phyloP scores from a whole-genome alignment of 1,140 invertebrate species.

The Anadara kagoshimensis region DNA sequence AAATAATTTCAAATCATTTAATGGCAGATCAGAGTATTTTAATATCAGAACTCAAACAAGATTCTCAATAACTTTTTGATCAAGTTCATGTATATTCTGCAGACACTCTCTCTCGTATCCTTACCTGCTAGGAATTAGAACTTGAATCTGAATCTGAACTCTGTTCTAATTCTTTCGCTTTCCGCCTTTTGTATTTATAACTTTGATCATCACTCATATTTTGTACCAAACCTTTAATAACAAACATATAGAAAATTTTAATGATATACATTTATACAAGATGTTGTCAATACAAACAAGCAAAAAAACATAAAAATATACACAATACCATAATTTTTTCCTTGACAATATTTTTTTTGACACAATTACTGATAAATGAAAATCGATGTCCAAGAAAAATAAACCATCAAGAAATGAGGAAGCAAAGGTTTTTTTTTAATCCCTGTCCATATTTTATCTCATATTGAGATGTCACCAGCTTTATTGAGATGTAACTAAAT shows the following conservation, averaged over 20 bases:
- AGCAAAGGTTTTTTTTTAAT: not conserved
- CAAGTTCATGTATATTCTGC: too few species aligned
- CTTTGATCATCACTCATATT: slow-evolving; percentile 53
- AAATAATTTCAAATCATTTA: too few species aligned
- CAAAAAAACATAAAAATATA: not conserved
- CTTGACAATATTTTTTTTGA: not conserved
- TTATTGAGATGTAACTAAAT: not conserved
- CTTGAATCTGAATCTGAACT: slow-evolving; percentile 50
- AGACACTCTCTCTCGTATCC: not conserved
- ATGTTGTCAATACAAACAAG: not conserved
- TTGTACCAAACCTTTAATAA: slow-evolving; percentile 57
- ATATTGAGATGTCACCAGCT: not conserved
- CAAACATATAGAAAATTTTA: slow-evolving; percentile 2
- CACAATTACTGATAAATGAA: not conserved
- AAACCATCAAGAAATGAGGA: not conserved
- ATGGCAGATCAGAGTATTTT: slow-evolving; percentile 28
- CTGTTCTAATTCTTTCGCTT: slow-evolving; percentile 50
- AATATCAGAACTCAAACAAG: slow-evolving; percentile 34
- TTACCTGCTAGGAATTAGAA: slow-evolving; percentile 47
- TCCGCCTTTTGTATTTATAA: slow-evolving; percentile 67
- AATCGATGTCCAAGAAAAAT: not conserved
- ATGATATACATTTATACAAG: not conserved
- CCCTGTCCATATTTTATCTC: not conserved
- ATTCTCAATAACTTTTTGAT: too few species aligned
- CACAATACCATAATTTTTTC: not conserved